Evolutionary conservation across 2,888 invertebrate species (phyloP), one percentile per base, ranked within the genome.

Genomic region (Pollenia amentaria): DNA sequence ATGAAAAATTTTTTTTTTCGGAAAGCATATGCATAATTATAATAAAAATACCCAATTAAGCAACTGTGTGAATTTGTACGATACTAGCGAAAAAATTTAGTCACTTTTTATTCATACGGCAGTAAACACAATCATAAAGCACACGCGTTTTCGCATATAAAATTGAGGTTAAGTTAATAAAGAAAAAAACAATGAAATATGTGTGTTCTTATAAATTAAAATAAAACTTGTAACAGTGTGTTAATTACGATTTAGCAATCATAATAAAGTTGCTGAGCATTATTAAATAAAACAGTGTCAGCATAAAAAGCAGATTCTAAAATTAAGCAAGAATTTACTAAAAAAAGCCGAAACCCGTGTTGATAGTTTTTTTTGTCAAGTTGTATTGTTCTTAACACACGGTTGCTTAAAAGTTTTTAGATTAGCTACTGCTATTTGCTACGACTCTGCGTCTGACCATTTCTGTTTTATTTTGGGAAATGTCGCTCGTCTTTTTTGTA

Each of bases 141-240:
- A 64, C 87, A 87, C 87, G 87, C 87, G 80, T 81, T 87, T 87
- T 81, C 53, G 67, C 80, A 81, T 73, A 64, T 57, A 16, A 60
- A 80, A 77, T 88, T 85, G 88, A 86, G 88, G 81, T 85, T 88
- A 87, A 88, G 88, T 88, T 87, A 87, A 77, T 83, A 67, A 81
- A 87, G 87, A 78, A 78, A 88, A 87, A 64, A 81, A 83, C 70
- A 87, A 84, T 85, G 88, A 88, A 84, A 85, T 84, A 83, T 55
- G 3, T 21, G 4, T 11, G 40, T 14, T 60, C 18, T 64, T 69
- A 69, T 18, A 69, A 78, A 29, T 12, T 51, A 11, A 18, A 62
- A 77, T 21, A 57, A 51, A n/a, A n/a, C n/a, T n/a, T 21, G 10
- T 21, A 65, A 16, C 40, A 29, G 29, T 29, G 2, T 44, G 16